Percentiles rank a stretch among this genome's conserved stretches.
Evolutionary conservation across 2,888 invertebrate genomes (phyloP).

Genomic region (Mimachlamys varia): DNA sequence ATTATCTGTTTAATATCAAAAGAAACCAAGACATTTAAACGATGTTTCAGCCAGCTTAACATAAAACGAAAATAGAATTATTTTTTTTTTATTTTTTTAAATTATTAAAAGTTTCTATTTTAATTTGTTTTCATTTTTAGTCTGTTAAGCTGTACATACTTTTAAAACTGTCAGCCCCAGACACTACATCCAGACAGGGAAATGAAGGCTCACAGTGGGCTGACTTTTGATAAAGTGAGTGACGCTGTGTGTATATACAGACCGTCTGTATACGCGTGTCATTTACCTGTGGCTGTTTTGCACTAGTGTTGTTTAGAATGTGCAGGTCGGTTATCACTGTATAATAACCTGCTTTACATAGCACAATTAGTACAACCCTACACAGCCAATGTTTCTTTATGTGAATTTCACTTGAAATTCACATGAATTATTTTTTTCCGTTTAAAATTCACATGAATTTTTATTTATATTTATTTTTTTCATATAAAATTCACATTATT

Average conservation of each 20-base stretch:
- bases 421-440: too few relatives aligned
- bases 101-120: background rate
- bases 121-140: background rate
- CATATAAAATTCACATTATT: too few relatives aligned
- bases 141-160: background rate
- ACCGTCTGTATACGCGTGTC: background rate
- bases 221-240: slow-evolving; percentile 34
- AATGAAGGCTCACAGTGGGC: slow-evolving; percentile 12
- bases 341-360: background rate
- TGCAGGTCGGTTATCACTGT: background rate
- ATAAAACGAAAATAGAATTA: background rate
- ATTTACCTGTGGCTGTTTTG: slow-evolving; percentile 11
- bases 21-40: too few relatives aligned
- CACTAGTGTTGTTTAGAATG: background rate
- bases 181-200: slow-evolving; percentile 22
- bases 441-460: too few relatives aligned
- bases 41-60: too few relatives aligned
- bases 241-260: background rate
- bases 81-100: background rate
- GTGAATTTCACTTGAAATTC: too few relatives aligned
- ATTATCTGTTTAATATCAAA: background rate
- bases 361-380: background rate
- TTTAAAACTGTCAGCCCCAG: background rate
- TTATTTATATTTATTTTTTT: too few relatives aligned
- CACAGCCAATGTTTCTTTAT: too few relatives aligned